Evolutionary conservation across 2,888 invertebrate genomes (phyloP), one percentile per base, ranked within the genome.

Genomic region (Andrena dorsata): DNA sequence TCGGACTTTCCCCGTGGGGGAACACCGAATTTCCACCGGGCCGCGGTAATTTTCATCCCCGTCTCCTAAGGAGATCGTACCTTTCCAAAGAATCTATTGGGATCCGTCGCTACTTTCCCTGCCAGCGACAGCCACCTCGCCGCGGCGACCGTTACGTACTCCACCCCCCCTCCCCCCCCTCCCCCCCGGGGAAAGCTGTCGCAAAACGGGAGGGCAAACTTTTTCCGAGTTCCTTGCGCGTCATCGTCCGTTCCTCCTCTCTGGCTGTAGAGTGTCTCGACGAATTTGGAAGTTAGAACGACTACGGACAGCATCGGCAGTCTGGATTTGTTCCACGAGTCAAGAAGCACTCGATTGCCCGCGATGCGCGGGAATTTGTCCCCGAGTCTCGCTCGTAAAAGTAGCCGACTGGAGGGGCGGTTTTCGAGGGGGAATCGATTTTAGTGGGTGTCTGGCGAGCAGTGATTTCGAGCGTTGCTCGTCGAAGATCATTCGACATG

Each of bases 211-310:
- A 13, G 20, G 13, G 26, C 4, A 47, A 79, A 76, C 49, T 73
- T 79, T 61, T 26, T 23, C 49, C 47, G 35, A 64, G 65, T 65
- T 61, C 75, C 66, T 58, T 30, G 66, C 28, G 23, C 26, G 20
- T 64, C 61, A 30, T 56, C 74, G n/a, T 72, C 69, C 80, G 75
- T 69, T 80, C 77, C 28, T 56, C 35, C 56, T 58, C 83, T 72
- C 61, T 30, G 79, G 71, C 68, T 56, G 41, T 20, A 74, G 66
- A 58, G 76, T 83, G 85, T 86, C 86, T 71, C 70, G 64, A n/a
- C 35, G 49, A 84, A 85, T 86, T 80, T 73, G 53, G 6, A 58
- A 76, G 35, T 76, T 69, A 0, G 23, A 23, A 13, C 23, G 8
- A 61, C 13, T 30, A 66, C 32, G 30, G 30, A 68, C 53, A 28